Conservation (phyloP, 2,113 vertebrate species). For the Microcebus tavaratra region DNA sequence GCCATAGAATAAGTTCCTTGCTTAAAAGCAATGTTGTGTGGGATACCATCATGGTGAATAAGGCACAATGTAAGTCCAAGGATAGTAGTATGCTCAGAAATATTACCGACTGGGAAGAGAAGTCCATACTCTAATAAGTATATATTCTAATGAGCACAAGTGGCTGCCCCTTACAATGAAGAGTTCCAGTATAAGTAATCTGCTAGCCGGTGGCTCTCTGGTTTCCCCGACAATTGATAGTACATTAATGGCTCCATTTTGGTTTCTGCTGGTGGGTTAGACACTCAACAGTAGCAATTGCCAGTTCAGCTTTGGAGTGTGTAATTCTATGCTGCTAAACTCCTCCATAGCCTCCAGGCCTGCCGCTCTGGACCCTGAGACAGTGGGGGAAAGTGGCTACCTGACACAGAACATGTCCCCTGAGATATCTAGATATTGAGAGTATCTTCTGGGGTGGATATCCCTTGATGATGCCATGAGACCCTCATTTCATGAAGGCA, state of each 20-base stretch:
- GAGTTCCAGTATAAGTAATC: background rate
- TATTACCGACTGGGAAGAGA: background rate
- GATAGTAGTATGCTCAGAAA: background rate
- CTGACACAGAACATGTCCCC: background rate
- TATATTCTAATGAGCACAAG: background rate
- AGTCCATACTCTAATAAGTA: background rate
- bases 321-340: background rate
- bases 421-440: background rate
- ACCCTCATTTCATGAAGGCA: background rate
- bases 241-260: background rate
- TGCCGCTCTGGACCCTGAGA: background rate
- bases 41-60: background rate
- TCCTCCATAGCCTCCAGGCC: background rate
- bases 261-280: background rate
- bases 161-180: background rate
- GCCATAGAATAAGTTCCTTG: background rate
- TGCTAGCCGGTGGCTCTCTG: background rate
- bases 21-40: background rate
- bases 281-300: background rate
- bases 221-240: background rate
- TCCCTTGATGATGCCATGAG: background rate
- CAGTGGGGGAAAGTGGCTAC: background rate
- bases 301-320: background rate
- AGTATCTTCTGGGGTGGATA: background rate
- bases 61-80: background rate